Evolutionary conservation across 92 coral and sea anemone species (phyloP).

Genomic region (Porites evermanni): DNA sequence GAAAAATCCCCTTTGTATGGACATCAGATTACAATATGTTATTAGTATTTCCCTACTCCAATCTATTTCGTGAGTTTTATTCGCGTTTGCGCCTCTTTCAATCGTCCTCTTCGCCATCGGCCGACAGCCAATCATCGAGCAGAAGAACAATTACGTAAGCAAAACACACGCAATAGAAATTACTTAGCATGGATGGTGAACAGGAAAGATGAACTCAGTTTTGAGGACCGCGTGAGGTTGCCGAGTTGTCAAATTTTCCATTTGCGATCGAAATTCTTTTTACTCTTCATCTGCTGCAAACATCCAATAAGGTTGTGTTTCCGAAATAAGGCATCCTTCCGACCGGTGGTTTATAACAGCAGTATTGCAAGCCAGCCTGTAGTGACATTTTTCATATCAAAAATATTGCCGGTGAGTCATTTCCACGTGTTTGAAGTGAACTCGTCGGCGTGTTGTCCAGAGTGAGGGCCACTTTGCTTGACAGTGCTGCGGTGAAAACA

Average conservation of each 20-base stretch:
- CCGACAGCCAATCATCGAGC: slow-evolving; percentile 73
- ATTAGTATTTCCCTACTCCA: slow-evolving; percentile 41
- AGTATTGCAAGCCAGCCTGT: slow-evolving; percentile 24
- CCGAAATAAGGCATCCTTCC: background rate
- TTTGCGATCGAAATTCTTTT: slow-evolving; percentile 12
- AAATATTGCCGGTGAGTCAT: slow-evolving; percentile 49
- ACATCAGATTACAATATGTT: slow-evolving; percentile 13
- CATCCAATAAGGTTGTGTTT: background rate
- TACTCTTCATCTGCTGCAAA: background rate
- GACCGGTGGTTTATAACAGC: background rate
- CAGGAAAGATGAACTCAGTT: slow-evolving; percentile 35
- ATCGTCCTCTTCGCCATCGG: slow-evolving; percentile 37
- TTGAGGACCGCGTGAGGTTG: slow-evolving; percentile 28
- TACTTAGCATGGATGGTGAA: slow-evolving; percentile 66
- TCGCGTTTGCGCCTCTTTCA: slow-evolving; percentile 42
- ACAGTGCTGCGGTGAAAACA: background rate
- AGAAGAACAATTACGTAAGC: slow-evolving; percentile 83
- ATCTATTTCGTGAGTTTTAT: slow-evolving; percentile 29
- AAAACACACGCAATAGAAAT: slow-evolving; percentile 88
- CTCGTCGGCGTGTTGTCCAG: slow-evolving; percentile 23
- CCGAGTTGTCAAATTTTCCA: slow-evolving; percentile 20
- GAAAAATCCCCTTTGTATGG: slow-evolving; percentile 41
- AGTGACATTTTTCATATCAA: slow-evolving; percentile 21
- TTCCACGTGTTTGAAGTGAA: slow-evolving; percentile 42
- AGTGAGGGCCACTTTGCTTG: slow-evolving; percentile 1